Conservation (phyloP, 2,113 vertebrate genomes). For the Nothoprocta perdicaria region DNA sequence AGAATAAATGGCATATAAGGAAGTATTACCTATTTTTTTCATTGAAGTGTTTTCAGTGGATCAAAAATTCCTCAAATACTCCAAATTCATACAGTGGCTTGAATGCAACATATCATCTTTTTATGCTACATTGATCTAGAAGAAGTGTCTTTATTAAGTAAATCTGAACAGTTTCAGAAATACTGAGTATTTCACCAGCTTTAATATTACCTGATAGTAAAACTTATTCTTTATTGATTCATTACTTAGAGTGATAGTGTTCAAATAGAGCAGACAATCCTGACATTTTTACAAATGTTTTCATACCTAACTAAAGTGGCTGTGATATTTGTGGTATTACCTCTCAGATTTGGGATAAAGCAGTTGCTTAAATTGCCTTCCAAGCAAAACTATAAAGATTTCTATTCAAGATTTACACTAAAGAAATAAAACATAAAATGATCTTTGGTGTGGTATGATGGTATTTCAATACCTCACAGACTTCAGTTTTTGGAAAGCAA, state of each 20-base stretch:
- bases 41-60: not conserved
- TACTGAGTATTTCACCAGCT: not conserved
- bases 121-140: not conserved
- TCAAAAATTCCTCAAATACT: not conserved
- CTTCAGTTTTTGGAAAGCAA: not conserved
- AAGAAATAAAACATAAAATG: not conserved
- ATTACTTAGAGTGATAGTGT: slow-evolving; percentile 4
- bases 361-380: slow-evolving; percentile 16
- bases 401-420: not conserved
- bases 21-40: not conserved
- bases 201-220: slow-evolving; percentile 38
- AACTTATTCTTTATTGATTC: slow-evolving; percentile 41
- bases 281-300: slow-evolving; percentile 54
- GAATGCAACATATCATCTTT: not conserved
- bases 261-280: not conserved
- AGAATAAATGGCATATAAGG: not conserved
- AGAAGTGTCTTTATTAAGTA: not conserved
- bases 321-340: slow-evolving; percentile 26
- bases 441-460: not conserved
- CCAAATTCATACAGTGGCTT: not conserved
- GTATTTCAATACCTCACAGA: not conserved
- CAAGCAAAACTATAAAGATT: slow-evolving; percentile 6
- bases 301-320: slow-evolving; percentile 44
- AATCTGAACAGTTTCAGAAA: not conserved
- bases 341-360: slow-evolving; percentile 12